Evolutionary conservation across 2,888 invertebrate species (phyloP).

Genomic region (Hoplodrina blanda): DNA sequence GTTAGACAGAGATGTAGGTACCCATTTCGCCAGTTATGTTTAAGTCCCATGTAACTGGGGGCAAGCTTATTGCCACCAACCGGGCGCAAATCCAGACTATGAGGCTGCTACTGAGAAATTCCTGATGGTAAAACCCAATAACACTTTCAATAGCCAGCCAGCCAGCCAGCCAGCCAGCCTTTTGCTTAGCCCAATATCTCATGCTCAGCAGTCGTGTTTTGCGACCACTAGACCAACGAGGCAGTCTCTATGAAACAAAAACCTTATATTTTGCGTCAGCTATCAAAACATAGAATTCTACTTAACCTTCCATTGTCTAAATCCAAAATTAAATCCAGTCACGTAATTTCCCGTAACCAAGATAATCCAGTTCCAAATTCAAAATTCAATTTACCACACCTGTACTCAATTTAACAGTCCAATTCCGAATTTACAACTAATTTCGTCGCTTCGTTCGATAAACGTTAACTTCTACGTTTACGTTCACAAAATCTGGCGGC

Average conservation of each 20-base stretch:
- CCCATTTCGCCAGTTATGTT: too few relatives aligned
- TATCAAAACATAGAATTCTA: background rate
- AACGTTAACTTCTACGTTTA: constrained; percentile 72
- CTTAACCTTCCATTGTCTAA: constrained; percentile 16
- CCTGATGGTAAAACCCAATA: too few relatives aligned
- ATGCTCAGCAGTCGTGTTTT: too few relatives aligned
- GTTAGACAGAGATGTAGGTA: too few relatives aligned
- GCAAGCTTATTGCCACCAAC: too few relatives aligned
- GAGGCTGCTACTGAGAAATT: too few relatives aligned
- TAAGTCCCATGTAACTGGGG: too few relatives aligned
- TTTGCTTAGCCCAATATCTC: too few relatives aligned
- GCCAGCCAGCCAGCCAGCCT: too few relatives aligned
- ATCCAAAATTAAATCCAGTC: constrained; percentile 18
- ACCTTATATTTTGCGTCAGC: background rate
- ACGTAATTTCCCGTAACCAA: constrained; percentile 37
- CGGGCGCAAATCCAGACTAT: too few relatives aligned
- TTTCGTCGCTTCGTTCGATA: constrained; percentile 72
- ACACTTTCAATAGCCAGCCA: too few relatives aligned
- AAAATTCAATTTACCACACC: constrained; percentile 61
- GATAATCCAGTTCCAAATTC: constrained; percentile 51
- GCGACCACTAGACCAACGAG: too few relatives aligned
- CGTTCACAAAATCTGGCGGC: constrained; percentile 61
- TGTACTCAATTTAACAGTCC: constrained; percentile 62
- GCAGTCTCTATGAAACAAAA: background rate
- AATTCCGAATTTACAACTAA: constrained; percentile 71